Conservation (phyloP, 2,888 invertebrate species). For the Tenthredo distinguenda region DNA sequence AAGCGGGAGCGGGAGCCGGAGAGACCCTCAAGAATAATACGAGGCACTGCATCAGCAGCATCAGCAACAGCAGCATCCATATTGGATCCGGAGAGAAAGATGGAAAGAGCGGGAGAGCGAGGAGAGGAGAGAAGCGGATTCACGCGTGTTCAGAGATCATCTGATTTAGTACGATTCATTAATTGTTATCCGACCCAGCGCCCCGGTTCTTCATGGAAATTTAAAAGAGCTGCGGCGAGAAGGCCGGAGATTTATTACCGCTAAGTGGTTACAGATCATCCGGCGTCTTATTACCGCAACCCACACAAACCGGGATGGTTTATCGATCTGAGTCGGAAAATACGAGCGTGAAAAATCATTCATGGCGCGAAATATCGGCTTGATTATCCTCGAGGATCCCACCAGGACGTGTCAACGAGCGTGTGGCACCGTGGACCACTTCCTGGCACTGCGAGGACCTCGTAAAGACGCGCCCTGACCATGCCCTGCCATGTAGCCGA, state of each 20-base stretch:
- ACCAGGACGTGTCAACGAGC: neutral
- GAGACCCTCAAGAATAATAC: neutral
- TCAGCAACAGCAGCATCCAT: neutral
- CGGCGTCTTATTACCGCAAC: neutral
- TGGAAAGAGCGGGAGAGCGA: neutral
- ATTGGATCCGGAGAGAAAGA: neutral
- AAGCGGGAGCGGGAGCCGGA: neutral
- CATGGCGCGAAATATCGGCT: too few relatives aligned
- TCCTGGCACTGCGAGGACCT: constrained; percentile 46
- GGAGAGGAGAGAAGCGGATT: neutral
- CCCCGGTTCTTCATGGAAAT: constrained; percentile 55
- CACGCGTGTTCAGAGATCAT: constrained; percentile 29
- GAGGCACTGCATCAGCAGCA: neutral
- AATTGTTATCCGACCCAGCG: neutral
- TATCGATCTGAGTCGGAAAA: neutral
- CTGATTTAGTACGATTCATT: constrained; percentile 34
- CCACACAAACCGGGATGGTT: too few relatives aligned
- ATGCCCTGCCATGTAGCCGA: constrained; percentile 55
- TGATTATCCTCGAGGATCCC: too few relatives aligned
- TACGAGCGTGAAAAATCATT: neutral
- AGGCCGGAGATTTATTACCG: constrained; percentile 61
- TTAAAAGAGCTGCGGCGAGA: constrained; percentile 58
- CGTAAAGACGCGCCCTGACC: constrained; percentile 59
- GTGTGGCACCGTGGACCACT: neutral
- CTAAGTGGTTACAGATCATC: constrained; percentile 1